phyloP scores from a whole-genome alignment of 2,113 vertebrate species.

The Cyrtonyx montezumae region DNA sequence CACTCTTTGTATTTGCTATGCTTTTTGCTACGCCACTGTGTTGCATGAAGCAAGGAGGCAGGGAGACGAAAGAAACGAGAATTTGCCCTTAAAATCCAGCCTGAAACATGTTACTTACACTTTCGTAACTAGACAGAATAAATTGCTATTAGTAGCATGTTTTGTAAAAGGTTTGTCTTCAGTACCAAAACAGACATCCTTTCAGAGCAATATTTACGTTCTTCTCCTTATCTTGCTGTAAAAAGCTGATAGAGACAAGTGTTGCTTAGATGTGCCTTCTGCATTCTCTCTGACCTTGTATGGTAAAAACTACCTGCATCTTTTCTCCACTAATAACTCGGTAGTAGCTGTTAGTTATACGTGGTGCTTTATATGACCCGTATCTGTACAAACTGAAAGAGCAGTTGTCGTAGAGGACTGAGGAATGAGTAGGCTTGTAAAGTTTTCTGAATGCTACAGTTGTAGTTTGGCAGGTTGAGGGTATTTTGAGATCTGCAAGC shows the following conservation, averaged over 20 bases:
- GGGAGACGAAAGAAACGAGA: background rate
- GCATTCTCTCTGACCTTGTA: background rate
- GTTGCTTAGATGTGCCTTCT: background rate
- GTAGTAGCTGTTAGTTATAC: background rate
- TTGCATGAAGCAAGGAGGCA: background rate
- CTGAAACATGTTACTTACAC: background rate
- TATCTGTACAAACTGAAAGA: background rate
- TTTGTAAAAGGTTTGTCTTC: constrained; percentile 6
- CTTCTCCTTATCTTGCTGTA: background rate
- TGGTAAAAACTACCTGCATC: background rate
- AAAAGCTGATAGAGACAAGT: background rate
- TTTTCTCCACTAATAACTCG: background rate
- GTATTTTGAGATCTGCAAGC: background rate
- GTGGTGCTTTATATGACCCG: background rate
- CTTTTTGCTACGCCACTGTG: background rate
- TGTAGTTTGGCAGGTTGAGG: background rate
- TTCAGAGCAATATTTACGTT: background rate
- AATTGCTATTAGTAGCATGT: background rate
- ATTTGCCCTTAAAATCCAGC: background rate
- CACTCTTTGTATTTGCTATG: background rate
- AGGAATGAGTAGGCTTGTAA: background rate
- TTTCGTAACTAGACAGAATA: background rate
- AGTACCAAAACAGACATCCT: background rate
- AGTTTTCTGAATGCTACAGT: background rate
- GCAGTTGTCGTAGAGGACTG: background rate